These are phyloP conservation scores for Phlogophora meticulosa DNA, from an alignment of 2,888 invertebrate genomes.

Conservation along the genomic window DNA sequence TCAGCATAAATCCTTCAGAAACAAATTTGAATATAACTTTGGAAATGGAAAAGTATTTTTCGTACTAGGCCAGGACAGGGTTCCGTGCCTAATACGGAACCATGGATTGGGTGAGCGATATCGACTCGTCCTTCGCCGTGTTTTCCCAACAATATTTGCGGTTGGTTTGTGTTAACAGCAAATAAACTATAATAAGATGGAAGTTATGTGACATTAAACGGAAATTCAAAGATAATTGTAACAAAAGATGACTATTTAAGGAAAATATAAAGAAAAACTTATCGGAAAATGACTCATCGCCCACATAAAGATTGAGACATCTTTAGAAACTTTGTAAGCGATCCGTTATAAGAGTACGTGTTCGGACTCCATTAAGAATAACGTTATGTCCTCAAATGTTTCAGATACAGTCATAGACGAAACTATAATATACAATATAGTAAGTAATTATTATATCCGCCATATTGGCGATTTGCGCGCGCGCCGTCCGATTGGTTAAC, in stretches of 20 bases:
- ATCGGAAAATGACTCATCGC: conserved; percentile 42
- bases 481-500: conserved; percentile 77
- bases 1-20: no score
- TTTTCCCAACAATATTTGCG: background rate
- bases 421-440: conserved; percentile 60
- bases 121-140: no score
- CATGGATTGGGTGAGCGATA: no score
- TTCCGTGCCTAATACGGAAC: no score
- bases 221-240: conserved; percentile 17
- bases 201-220: background rate
- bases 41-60: no score
- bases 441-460: conserved; percentile 74
- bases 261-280: conserved; percentile 41
- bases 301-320: conserved; percentile 36
- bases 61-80: no score
- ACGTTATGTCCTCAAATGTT: conserved; percentile 57
- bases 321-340: conserved; percentile 54
- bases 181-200: background rate
- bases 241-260: conserved; percentile 41
- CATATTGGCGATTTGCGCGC: conserved; percentile 77
- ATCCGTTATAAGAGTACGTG: conserved; percentile 61
- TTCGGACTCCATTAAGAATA: conserved; percentile 56
- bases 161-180: background rate
- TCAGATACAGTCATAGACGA: conserved; percentile 61
- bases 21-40: no score